Evolutionary conservation across 2,888 invertebrate genomes (phyloP).

Genomic region (Lomographa bimaculata): DNA sequence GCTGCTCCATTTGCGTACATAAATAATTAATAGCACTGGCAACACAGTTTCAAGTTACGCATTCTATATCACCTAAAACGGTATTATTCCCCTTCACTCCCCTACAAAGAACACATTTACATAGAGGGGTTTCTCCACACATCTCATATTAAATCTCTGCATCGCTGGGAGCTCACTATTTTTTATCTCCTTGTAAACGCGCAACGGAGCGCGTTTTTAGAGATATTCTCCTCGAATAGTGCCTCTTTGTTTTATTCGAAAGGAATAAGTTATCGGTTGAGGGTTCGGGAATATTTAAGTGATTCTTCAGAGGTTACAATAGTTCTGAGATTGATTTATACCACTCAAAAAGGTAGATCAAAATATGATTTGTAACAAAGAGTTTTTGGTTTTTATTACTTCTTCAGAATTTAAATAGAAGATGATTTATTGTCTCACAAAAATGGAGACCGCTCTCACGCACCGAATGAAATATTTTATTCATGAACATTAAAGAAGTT

Average conservation of each 20-base stretch:
- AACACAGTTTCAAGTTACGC: slow-evolving; percentile 29
- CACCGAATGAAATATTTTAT: slow-evolving; percentile 14
- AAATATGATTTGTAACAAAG: slow-evolving; percentile 12
- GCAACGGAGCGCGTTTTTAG: slow-evolving; percentile 46
- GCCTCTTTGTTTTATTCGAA: slow-evolving; percentile 48
- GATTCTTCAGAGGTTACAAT: slow-evolving; percentile 44
- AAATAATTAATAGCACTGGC: slow-evolving; percentile 36
- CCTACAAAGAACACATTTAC: slow-evolving; percentile 30
- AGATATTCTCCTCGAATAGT: slow-evolving; percentile 43
- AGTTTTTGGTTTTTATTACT: slow-evolving; percentile 2
- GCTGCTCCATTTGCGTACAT: slow-evolving; percentile 35
- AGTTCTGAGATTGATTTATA: slow-evolving; percentile 12
- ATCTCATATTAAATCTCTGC: slow-evolving; percentile 44
- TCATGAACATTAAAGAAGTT: slow-evolving; percentile 13
- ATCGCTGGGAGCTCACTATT: slow-evolving; percentile 32
- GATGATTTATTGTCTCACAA: slow-evolving; percentile 9
- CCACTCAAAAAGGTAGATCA: slow-evolving; percentile 3
- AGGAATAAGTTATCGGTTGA: slow-evolving; percentile 44
- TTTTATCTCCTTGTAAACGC: slow-evolving; percentile 39
- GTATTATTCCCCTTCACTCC: slow-evolving; percentile 23
- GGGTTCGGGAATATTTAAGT: slow-evolving; percentile 58
- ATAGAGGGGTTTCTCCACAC: slow-evolving; percentile 33
- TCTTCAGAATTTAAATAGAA: slow-evolving; percentile 9
- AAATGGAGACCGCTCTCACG: slow-evolving; percentile 5
- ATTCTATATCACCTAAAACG: slow-evolving; percentile 27